Evolutionary conservation across 2,113 vertebrate species (phyloP).

Genomic region (Chaetodon trifascialis): DNA sequence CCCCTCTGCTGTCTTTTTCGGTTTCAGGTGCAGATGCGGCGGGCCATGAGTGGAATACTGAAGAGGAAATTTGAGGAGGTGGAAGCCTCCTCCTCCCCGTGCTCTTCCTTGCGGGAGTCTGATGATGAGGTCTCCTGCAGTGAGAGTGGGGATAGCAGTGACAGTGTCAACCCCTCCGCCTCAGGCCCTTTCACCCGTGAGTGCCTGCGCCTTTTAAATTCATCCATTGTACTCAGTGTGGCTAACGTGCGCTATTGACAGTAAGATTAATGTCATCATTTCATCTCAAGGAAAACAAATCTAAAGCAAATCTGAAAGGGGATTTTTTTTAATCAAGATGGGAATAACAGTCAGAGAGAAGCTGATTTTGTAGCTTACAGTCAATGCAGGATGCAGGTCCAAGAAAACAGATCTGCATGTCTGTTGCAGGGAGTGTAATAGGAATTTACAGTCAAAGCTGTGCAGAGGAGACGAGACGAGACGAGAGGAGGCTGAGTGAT

Average conservation of each 20-base stretch:
- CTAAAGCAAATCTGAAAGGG: conserved; percentile 16
- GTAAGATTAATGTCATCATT: conserved; percentile 55
- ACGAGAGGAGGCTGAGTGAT: conserved; percentile 39
- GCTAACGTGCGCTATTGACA: conserved; percentile 32
- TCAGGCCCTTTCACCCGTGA: conserved; percentile 93
- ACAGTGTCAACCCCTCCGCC: conserved; percentile 97
- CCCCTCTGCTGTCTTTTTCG: conserved; percentile 62
- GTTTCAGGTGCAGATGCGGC: conserved; percentile 85
- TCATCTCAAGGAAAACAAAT: conserved; percentile 49
- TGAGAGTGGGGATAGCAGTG: conserved; percentile 97
- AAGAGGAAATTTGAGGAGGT: conserved; percentile 99
- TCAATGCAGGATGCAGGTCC: conserved; percentile 39
- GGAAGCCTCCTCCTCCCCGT: conserved; percentile 94
- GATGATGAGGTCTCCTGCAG: conserved; percentile 98
- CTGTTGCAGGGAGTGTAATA: conserved; percentile 33
- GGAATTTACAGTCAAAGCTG: conserved; percentile 44
- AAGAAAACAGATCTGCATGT: conserved; percentile 41
- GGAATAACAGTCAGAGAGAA: conserved; percentile 4
- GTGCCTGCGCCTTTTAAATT: conserved; percentile 72
- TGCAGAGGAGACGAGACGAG: neutral
- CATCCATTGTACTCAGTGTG: conserved; percentile 17
- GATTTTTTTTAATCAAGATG: conserved; percentile 42
- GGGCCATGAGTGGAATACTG: conserved; percentile 94
- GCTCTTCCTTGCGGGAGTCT: conserved; percentile 94
- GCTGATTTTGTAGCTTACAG: conserved; percentile 12